Conservation (phyloP, 1,140 invertebrate species). For the Harlomillsia oculata region DNA sequence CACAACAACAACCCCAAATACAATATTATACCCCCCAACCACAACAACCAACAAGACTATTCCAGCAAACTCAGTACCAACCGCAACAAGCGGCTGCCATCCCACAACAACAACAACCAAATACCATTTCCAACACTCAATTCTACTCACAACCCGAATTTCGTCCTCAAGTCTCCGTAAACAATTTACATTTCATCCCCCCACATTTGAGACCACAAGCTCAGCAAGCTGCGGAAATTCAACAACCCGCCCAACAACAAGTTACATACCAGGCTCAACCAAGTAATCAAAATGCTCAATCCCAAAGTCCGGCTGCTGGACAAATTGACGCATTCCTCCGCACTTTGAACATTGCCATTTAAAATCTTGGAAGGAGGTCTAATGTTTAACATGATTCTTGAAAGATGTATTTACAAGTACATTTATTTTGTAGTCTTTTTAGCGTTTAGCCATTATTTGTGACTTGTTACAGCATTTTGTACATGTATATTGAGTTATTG, state of each 20-base stretch:
- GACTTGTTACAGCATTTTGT: too few species aligned
- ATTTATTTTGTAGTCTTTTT: too few species aligned
- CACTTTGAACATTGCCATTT: slow-evolving; percentile 50
- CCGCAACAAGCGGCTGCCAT: slow-evolving; percentile 14
- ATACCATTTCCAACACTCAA: not conserved
- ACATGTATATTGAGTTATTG: too few species aligned
- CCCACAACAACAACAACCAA: not conserved
- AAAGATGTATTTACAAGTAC: too few species aligned
- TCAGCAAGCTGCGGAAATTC: slow-evolving; percentile 11
- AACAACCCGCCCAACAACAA: slow-evolving; percentile 43
- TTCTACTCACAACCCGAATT: slow-evolving; percentile 1
- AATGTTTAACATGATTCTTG: too few species aligned
- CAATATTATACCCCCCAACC: too few species aligned
- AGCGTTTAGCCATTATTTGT: too few species aligned
- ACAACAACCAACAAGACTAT: slow-evolving; percentile 55
- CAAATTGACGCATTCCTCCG: slow-evolving; percentile 71
- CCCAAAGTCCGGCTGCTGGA: slow-evolving; percentile 45
- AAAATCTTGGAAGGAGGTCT: too few species aligned
- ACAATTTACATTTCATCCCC: slow-evolving; percentile 23
- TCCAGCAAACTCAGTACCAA: slow-evolving; percentile 21
- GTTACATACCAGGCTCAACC: slow-evolving; percentile 53
- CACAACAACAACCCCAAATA: slow-evolving; percentile 53
- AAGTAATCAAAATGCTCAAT: slow-evolving; percentile 2
- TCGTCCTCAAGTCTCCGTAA: slow-evolving; percentile 8
- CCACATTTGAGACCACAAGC: slow-evolving; percentile 17